phyloP scores from a whole-genome alignment of 2,113 vertebrate genomes.

The Delphinus delphis region DNA sequence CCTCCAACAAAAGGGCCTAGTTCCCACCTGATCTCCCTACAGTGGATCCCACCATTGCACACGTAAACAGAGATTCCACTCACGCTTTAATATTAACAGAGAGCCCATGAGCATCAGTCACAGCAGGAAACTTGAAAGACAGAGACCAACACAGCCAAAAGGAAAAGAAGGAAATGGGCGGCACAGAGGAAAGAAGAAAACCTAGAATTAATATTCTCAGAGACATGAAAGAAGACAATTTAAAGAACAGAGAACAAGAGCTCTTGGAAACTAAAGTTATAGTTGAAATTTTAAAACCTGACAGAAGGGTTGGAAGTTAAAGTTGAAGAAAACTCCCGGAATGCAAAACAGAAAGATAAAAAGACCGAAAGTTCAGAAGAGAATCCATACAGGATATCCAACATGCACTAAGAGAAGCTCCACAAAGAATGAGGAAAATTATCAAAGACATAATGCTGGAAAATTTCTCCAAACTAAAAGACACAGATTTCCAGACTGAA shows the following conservation, averaged over 20 bases:
- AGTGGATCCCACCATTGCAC: neutral
- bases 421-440: neutral
- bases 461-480: neutral
- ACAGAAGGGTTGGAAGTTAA: neutral
- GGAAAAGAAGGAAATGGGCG: neutral
- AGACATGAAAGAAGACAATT: neutral
- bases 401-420: neutral
- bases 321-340: neutral
- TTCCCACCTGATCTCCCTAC: neutral
- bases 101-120: neutral
- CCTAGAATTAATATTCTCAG: neutral
- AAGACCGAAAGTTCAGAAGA: neutral
- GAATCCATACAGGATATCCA: neutral
- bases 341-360: conserved; percentile 1
- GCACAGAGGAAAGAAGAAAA: neutral
- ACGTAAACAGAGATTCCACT: neutral
- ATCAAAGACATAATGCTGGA: neutral
- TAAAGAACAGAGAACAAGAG: neutral
- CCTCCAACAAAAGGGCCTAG: neutral
- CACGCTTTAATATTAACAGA: neutral
- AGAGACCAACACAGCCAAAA: neutral
- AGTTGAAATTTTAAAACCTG: neutral
- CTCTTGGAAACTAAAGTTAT: neutral
- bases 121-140: neutral
- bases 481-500: neutral